Evolutionary conservation across 2,113 vertebrate species (phyloP), one percentile per base, ranked within the genome.

Genomic region (Protobothrops mucrosquamatus): DNA sequence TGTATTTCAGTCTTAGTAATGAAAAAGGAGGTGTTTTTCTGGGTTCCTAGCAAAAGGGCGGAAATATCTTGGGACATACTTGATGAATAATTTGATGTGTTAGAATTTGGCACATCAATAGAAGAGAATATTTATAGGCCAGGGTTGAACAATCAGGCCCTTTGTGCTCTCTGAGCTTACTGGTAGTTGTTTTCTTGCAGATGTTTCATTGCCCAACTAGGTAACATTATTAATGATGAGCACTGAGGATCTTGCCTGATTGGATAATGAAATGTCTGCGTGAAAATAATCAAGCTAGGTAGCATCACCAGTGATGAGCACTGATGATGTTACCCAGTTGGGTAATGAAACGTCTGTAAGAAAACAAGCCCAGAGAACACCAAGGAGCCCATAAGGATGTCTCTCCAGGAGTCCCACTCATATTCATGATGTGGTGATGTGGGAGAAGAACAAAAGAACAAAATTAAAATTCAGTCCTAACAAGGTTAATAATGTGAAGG

Each of bases 401-500:
- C n/a, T 81, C 15, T 6, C 20, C 39, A 23, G 22, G 55, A 81
- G 39, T 34, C 54, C 34, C 88, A 48, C 34, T 85, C 18, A 1
- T 46, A n/a, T 48, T 24, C 11, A 23, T 59, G 89, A 4, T 51
- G 24, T 26, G 8, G 6, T 61, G 24, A 6, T 26, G 74, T 26
- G 88, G 29, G 11, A 57, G 57, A 51, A 51, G 48, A 51, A 81
- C 55, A 90, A 56, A 52, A 86, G 48, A 74, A 51, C 48, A 81
- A 51, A 85, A 90, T 52, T 59, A 86, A 90, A 2, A 7, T 90
- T 95, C 89, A 14, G 61, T 89, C 93, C 91, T 46, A 20, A 59
- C 2, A 9, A 18, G 91, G 29, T 94, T 94, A 88, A 23, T 93
- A 92, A 88, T 85, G 39, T 91, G 87, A 6, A 56, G 11, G 57